A percentile compares a stretch with the other conserved stretches of the same genome.
Evolutionary conservation across 2,113 vertebrate species (phyloP).

Genomic region (Thalassoma bifasciatum): DNA sequence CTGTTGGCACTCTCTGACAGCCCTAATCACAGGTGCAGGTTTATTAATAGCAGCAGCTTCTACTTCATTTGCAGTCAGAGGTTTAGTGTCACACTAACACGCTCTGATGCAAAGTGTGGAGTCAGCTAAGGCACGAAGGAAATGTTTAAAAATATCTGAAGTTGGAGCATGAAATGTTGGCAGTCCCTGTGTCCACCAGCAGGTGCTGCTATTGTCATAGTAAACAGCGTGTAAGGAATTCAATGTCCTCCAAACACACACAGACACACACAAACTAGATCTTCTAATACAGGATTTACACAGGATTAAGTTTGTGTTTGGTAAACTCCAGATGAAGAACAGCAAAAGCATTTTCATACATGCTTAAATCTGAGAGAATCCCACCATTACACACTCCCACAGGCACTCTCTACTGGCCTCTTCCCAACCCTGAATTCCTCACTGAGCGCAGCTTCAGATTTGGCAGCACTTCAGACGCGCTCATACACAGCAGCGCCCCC

Average conservation of each 20-base stretch:
- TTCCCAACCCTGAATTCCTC: slow-evolving; percentile 26
- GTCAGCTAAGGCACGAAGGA: slow-evolving; percentile 37
- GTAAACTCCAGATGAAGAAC: slow-evolving; percentile 22
- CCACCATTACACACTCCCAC: neutral
- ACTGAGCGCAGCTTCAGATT: slow-evolving; percentile 7
- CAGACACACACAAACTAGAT: neutral
- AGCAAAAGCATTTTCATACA: neutral
- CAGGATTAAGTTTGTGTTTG: slow-evolving; percentile 14
- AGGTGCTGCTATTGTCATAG: slow-evolving; percentile 55
- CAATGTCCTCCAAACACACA: neutral
- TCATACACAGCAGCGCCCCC: slow-evolving; percentile 8
- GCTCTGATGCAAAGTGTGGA: slow-evolving; percentile 44
- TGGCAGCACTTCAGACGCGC: slow-evolving; percentile 36
- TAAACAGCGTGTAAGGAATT: neutral
- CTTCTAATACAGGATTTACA: neutral
- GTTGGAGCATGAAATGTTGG: neutral
- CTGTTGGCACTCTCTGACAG: slow-evolving; percentile 11
- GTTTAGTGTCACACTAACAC: slow-evolving; percentile 35
- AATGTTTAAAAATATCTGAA: slow-evolving; percentile 14
- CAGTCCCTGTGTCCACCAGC: slow-evolving; percentile 27
- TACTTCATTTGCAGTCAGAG: slow-evolving; percentile 29
- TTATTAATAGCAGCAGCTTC: slow-evolving; percentile 36
- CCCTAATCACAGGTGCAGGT: neutral
- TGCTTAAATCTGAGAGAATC: slow-evolving; percentile 22
- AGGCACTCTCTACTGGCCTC: slow-evolving; percentile 8